A percentile compares a stretch with the other conserved stretches of the same genome.
phyloP scores from a whole-genome alignment of 2,888 invertebrate species.

The Patella ulyssiponensis region DNA sequence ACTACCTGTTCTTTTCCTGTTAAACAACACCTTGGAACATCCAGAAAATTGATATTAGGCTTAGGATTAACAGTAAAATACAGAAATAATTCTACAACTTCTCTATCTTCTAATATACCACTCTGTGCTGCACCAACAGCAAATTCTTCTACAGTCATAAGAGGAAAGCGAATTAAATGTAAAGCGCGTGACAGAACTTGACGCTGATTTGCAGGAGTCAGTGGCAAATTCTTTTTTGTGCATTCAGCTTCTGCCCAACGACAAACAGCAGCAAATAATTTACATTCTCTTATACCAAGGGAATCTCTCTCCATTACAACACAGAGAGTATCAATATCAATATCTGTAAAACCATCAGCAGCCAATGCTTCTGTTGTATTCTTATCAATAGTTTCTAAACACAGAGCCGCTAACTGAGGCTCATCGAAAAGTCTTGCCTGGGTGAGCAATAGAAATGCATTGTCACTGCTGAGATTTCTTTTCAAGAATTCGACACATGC shows the following conservation, averaged over 20 bases:
- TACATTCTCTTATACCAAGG: conserved; percentile 83
- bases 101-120: conserved; percentile 82
- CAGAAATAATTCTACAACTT: conserved; percentile 79
- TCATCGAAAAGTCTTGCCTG: conserved; percentile 86
- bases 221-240: conserved; percentile 78
- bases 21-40: conserved; percentile 82
- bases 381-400: conserved; percentile 87
- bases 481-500: conserved; percentile 86
- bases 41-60: conserved; percentile 80
- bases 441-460: conserved; percentile 86
- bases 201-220: conserved; percentile 81
- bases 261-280: conserved; percentile 78
- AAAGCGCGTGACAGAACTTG: conserved; percentile 81
- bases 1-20: conserved; percentile 85
- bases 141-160: conserved; percentile 90
- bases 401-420: conserved; percentile 84
- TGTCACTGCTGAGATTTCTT: conserved; percentile 84
- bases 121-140: conserved; percentile 78
- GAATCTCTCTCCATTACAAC: conserved; percentile 85
- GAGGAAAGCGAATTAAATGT: conserved; percentile 83
- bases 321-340: conserved; percentile 85
- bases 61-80: conserved; percentile 80
- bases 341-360: conserved; percentile 86
- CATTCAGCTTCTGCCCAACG: conserved; percentile 77
- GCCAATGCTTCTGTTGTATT: conserved; percentile 85